phyloP scores from a whole-genome alignment of 2,888 invertebrate species.

The Incurvaria masculella region DNA sequence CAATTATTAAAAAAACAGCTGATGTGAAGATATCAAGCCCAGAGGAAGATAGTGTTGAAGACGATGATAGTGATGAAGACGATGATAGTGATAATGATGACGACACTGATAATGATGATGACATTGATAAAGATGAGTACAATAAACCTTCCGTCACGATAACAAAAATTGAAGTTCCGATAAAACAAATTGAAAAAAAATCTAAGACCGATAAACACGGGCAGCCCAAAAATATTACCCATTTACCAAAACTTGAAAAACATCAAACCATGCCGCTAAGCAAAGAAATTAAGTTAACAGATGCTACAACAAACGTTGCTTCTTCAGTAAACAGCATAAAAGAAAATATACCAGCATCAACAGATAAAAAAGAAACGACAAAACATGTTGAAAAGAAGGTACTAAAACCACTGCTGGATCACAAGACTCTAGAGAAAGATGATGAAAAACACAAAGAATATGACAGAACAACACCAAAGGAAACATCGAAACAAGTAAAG shows the following conservation, averaged over 20 bases:
- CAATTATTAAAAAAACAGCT: too few species aligned
- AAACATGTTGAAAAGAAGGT: conserved; percentile 11
- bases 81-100: conserved; percentile 17
- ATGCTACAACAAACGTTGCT: conserved; percentile 17
- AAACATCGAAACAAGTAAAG: conserved; percentile 13
- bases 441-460: conserved; percentile 10
- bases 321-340: conserved; percentile 19
- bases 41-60: background rate
- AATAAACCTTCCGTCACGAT: too few species aligned
- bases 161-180: conserved; percentile 15
- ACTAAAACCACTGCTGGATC: conserved; percentile 12
- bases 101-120: conserved; percentile 18
- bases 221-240: conserved; percentile 11
- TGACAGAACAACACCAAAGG: conserved; percentile 11
- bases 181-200: conserved; percentile 17
- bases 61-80: conserved; percentile 6
- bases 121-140: conserved; percentile 8
- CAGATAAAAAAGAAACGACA: conserved; percentile 1
- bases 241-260: conserved; percentile 11
- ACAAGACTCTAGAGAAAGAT: conserved; percentile 15
- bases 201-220: conserved; percentile 6
- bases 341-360: conserved; percentile 9
- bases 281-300: conserved; percentile 19
- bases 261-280: conserved; percentile 15
- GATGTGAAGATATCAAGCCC: too few species aligned